These are phyloP conservation scores for Hippocampus mohnikei DNA, from an alignment of 2,113 vertebrate genomes.

Conservation along the genomic window DNA sequence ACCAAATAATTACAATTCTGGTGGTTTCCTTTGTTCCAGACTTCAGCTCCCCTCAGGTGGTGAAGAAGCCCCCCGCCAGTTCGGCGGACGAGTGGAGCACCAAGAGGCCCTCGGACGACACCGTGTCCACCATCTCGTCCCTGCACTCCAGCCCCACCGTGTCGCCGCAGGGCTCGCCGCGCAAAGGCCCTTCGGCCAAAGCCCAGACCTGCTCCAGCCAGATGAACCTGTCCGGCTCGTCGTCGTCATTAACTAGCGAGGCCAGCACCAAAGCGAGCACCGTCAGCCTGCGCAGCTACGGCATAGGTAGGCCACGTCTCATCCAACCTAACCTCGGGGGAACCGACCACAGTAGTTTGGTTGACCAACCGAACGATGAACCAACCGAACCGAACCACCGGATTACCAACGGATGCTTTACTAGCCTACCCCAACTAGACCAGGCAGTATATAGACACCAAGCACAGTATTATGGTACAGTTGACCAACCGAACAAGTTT, in stretches of 20 bases:
- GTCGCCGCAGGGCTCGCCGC: conserved; percentile 88
- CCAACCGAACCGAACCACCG: too few relatives aligned
- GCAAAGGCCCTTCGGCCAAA: conserved; percentile 81
- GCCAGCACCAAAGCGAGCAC: conserved; percentile 78
- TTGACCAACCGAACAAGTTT: too few relatives aligned
- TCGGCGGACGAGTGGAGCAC: conserved; percentile 77
- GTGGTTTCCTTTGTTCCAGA: conserved; percentile 52
- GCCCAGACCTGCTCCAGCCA: conserved; percentile 78
- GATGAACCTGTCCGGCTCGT: conserved; percentile 83
- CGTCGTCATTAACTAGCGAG: conserved; percentile 83
- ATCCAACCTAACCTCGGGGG: not conserved
- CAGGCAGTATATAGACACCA: too few relatives aligned
- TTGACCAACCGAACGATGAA: too few relatives aligned
- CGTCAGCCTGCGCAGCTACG: conserved; percentile 78
- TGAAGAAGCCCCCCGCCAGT: conserved; percentile 76
- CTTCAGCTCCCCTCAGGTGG: conserved; percentile 78
- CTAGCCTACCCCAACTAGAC: too few relatives aligned
- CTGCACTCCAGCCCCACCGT: conserved; percentile 86
- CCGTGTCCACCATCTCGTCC: conserved; percentile 80
- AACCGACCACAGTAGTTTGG: too few relatives aligned
- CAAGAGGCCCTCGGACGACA: conserved; percentile 83
- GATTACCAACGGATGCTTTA: too few relatives aligned
- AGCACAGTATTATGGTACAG: too few relatives aligned
- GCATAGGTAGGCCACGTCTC: conserved; percentile 84
- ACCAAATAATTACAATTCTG: not conserved